These are phyloP conservation scores for Coelopa pilipes DNA, from an alignment of 2,888 invertebrate genomes.

Conservation along the genomic window DNA sequence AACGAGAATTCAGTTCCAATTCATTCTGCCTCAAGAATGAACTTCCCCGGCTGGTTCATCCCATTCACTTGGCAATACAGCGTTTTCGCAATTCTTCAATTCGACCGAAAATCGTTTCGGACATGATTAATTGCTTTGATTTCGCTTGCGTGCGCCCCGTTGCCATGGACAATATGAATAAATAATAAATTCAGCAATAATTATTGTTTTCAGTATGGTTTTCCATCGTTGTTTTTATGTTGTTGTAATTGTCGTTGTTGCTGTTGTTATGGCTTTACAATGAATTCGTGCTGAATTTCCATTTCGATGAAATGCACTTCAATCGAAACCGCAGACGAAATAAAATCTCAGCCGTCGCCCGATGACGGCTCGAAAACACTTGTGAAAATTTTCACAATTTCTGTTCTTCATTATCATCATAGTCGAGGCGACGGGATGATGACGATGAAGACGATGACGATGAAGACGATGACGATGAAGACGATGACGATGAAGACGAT, in stretches of 20 bases:
- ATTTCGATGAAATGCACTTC: too few species aligned
- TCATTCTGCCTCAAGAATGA: too few species aligned
- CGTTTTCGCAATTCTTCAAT: too few species aligned
- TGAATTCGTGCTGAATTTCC: background rate
- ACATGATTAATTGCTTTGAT: too few species aligned
- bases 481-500: background rate
- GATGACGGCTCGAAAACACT: conserved; percentile 6
- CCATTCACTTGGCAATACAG: too few species aligned
- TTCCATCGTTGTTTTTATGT: background rate
- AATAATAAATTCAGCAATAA: too few species aligned
- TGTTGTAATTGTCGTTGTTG: background rate
- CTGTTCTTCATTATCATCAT: conserved; percentile 3
- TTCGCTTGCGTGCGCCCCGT: too few species aligned
- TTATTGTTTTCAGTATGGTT: too few species aligned
- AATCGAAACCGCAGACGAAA: background rate
- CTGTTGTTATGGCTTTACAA: background rate
- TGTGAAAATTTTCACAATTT: conserved; percentile 19
- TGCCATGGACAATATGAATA: too few species aligned
- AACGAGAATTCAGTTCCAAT: too few species aligned
- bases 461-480: background rate
- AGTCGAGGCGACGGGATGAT: background rate
- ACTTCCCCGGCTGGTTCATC: too few species aligned
- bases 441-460: background rate
- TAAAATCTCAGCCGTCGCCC: background rate
- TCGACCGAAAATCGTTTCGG: too few species aligned